Evolutionary conservation across 2,113 vertebrate species (phyloP).

Genomic region (Brachypteracias leptosomus): DNA sequence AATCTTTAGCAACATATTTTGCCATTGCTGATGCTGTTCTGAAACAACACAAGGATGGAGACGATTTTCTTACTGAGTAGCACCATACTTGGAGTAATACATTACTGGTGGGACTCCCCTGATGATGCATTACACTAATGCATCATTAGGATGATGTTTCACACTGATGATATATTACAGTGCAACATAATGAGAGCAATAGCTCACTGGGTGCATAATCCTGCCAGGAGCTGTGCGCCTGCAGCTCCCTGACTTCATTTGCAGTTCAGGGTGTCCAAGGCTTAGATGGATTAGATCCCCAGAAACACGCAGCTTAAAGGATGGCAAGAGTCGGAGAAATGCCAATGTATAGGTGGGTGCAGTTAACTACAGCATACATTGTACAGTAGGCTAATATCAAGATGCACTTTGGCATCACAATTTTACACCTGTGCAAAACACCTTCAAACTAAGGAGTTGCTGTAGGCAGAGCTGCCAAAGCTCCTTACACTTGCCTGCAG

Average conservation of each 20-base stretch:
- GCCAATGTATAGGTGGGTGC: conserved; percentile 12
- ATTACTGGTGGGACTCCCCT: conserved; percentile 69
- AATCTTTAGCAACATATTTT: background rate
- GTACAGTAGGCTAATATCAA: background rate
- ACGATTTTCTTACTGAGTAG: conserved; percentile 34
- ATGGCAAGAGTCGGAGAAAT: conserved; percentile 33
- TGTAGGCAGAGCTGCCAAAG: background rate
- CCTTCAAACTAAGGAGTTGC: background rate
- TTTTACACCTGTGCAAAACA: conserved; percentile 44
- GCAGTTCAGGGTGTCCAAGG: conserved; percentile 25
- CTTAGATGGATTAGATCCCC: conserved; percentile 35
- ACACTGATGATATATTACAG: conserved; percentile 65
- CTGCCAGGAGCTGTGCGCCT: conserved; percentile 45
- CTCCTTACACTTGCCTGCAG: background rate
- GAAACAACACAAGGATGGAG: conserved; percentile 17
- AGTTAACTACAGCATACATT: conserved; percentile 28
- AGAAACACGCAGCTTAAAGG: conserved; percentile 13
- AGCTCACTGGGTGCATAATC: conserved; percentile 69
- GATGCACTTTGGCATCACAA: background rate
- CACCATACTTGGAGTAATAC: conserved; percentile 46
- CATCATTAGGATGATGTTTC: conserved; percentile 75
- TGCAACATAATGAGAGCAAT: conserved; percentile 74
- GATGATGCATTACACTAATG: conserved; percentile 75
- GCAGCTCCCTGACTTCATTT: conserved; percentile 53
- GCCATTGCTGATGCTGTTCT: background rate